Conservation (phyloP, 2,113 vertebrate species). For the Atlantisia rogersi region DNA sequence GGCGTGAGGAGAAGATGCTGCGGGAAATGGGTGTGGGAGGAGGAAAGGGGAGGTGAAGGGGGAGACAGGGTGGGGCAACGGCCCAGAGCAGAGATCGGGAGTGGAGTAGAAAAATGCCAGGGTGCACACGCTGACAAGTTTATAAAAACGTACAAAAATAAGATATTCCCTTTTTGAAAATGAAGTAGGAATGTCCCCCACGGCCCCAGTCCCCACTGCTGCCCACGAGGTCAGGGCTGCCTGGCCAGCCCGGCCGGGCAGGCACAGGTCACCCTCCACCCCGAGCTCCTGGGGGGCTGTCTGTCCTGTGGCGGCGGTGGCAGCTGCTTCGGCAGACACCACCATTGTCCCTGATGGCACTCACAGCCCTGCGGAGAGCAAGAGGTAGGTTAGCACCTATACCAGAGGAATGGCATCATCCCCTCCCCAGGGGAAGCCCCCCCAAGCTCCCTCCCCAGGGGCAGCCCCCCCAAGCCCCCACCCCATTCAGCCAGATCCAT, state of each 20-base stretch:
- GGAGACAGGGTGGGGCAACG: background rate
- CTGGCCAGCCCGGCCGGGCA: background rate
- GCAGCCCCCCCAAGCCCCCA: background rate
- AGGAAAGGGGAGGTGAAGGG: background rate
- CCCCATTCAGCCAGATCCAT: rapidly evolving
- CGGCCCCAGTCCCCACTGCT: background rate
- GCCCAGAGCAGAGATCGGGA: background rate
- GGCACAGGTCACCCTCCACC: background rate
- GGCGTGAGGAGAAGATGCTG: background rate
- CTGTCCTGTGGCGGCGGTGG: background rate
- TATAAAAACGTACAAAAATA: constrained; percentile 68
- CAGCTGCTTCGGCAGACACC: background rate
- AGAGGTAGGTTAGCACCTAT: background rate
- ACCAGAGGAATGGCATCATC: background rate
- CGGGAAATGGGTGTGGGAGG: background rate
- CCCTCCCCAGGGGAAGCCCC: background rate
- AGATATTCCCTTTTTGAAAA: constrained; percentile 57
- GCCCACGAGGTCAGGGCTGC: background rate
- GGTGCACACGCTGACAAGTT: background rate
- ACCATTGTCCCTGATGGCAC: background rate
- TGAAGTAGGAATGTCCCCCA: constrained; percentile 22
- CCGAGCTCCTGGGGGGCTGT: background rate
- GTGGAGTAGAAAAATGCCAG: constrained; percentile 36
- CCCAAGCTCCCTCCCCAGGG: background rate
- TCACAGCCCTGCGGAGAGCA: constrained; percentile 48